Evolutionary conservation across 2,888 invertebrate species (phyloP).

Genomic region (Stenotaenia linearis): DNA sequence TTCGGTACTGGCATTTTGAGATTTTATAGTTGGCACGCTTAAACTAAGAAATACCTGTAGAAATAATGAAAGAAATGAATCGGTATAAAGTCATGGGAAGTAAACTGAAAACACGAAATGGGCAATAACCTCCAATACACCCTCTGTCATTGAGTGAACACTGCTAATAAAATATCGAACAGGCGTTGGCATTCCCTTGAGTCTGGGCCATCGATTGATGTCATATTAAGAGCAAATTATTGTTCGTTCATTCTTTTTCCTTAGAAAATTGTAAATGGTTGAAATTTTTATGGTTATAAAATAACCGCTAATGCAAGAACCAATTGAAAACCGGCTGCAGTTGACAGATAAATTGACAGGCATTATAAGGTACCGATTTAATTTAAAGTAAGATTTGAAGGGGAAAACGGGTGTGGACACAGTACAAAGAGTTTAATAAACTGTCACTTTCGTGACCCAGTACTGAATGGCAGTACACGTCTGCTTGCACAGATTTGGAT

Average conservation of each 20-base stretch:
- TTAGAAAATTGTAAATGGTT: too few relatives aligned
- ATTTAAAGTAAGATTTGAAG: neutral
- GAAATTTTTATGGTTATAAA: too few relatives aligned
- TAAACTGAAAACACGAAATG: neutral
- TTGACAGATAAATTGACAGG: neutral
- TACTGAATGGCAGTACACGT: neutral
- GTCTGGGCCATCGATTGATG: neutral
- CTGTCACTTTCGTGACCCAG: neutral
- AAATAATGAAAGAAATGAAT: neutral
- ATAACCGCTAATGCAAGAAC: neutral
- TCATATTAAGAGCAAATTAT: neutral
- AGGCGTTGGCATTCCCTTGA: neutral
- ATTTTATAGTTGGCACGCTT: neutral
- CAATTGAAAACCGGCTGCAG: neutral
- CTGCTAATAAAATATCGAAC: conserved; percentile 12
- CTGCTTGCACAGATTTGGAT: neutral
- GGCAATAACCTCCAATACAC: neutral
- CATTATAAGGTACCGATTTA: neutral
- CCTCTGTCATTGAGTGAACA: neutral
- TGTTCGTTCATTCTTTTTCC: too few relatives aligned
- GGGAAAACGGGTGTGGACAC: neutral
- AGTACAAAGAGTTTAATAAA: neutral
- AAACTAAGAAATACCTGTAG: too few relatives aligned
- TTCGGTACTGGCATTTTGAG: conserved; percentile 12
- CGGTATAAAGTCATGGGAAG: neutral